A percentile compares a stretch with the other conserved stretches of the same genome.
These are phyloP conservation scores for Hemistola chrysoprasaria DNA, from an alignment of 2,888 invertebrate genomes.

Conservation along the genomic window DNA sequence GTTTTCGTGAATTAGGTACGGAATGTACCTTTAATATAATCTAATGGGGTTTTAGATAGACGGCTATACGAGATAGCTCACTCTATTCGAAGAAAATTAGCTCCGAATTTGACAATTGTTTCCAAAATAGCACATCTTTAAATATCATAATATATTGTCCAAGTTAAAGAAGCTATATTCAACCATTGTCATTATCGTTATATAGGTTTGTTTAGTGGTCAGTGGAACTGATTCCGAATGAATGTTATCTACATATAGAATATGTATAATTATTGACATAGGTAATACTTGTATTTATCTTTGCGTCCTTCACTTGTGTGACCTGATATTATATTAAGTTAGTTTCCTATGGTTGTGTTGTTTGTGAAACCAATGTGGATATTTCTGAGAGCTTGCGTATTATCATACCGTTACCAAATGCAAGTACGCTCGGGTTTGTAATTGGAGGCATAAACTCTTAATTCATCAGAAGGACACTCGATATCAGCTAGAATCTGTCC, in stretches of 20 bases:
- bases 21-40: too few relatives aligned
- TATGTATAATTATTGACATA: conserved; percentile 52
- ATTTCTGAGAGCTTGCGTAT: conserved; percentile 5
- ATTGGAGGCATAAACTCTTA: too few relatives aligned
- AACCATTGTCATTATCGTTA: conserved; percentile 27
- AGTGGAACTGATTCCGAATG: conserved; percentile 50
- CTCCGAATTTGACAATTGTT: too few relatives aligned
- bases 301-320: conserved; percentile 74
- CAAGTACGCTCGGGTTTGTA: conserved; percentile 9
- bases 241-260: conserved; percentile 45
- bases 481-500: too few relatives aligned
- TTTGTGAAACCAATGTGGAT: neutral
- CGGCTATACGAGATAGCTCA: too few relatives aligned
- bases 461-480: too few relatives aligned
- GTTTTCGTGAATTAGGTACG: too few relatives aligned
- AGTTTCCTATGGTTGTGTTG: conserved; percentile 60
- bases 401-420: conserved; percentile 18
- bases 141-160: too few relatives aligned
- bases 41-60: too few relatives aligned
- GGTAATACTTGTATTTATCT: conserved; percentile 48
- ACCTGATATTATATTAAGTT: conserved; percentile 81
- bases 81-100: too few relatives aligned
- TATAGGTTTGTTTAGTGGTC: conserved; percentile 41
- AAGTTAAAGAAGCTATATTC: conserved; percentile 23
- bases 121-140: too few relatives aligned